Percentiles rank a stretch among this genome's conserved stretches.
These are phyloP conservation scores for Arrhamphus sclerolepis DNA, from an alignment of 2,797 vertebrate genomes.

Conservation along the genomic window DNA sequence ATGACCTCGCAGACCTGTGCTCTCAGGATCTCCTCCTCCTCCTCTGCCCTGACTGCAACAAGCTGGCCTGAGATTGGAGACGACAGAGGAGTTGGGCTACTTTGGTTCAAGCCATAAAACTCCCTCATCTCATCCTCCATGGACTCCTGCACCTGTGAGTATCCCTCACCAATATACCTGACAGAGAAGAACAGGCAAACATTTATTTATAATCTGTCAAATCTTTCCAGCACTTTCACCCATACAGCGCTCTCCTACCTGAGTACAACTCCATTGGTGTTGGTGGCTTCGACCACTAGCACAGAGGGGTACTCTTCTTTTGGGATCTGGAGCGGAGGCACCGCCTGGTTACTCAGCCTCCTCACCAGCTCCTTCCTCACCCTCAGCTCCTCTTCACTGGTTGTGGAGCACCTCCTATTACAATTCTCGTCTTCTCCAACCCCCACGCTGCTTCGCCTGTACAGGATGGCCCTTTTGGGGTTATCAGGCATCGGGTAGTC, in stretches of 20 bases:
- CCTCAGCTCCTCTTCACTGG: slow-evolving; percentile 61
- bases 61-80: slow-evolving; percentile 83
- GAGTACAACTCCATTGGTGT: slow-evolving; percentile 89
- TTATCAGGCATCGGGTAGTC: slow-evolving; percentile 90
- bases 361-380: slow-evolving; percentile 59
- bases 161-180: slow-evolving; percentile 94
- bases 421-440: slow-evolving; percentile 75
- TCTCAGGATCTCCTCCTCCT: slow-evolving; percentile 91
- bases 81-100: slow-evolving; percentile 60
- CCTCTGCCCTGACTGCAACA: slow-evolving; percentile 87
- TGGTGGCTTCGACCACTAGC: slow-evolving; percentile 89
- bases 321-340: slow-evolving; percentile 88
- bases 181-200: neutral
- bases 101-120: slow-evolving; percentile 82
- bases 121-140: slow-evolving; percentile 96
- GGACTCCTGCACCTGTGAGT: slow-evolving; percentile 92
- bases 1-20: slow-evolving; percentile 86
- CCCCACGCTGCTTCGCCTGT: slow-evolving; percentile 77
- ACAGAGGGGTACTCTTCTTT: slow-evolving; percentile 91
- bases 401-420: slow-evolving; percentile 57
- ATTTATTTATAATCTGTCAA: neutral
- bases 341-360: slow-evolving; percentile 65
- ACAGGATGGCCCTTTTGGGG: slow-evolving; percentile 92
- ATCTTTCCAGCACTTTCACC: neutral
- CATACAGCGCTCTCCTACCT: slow-evolving; percentile 75